Conservation (phyloP, 2,113 vertebrate species). For the Protobothrops flavoviridis region DNA sequence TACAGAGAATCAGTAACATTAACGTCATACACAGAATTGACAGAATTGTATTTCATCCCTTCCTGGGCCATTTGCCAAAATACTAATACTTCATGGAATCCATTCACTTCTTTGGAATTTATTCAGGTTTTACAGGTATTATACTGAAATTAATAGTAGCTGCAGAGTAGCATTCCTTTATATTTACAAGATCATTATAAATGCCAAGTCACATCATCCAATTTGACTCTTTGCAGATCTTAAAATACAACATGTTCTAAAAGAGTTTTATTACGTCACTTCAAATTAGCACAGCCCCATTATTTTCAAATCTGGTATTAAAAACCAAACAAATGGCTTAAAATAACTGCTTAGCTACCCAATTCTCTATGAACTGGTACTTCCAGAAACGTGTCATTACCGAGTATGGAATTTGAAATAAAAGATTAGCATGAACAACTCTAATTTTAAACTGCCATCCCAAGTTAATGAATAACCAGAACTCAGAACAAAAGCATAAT, state of each 20-base stretch:
- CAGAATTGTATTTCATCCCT: neutral
- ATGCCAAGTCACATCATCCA: neutral
- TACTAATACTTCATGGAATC: neutral
- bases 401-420: conserved; percentile 12
- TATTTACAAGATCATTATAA: neutral
- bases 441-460: conserved; percentile 27
- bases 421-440: conserved; percentile 24
- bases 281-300: neutral
- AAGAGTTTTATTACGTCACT: neutral
- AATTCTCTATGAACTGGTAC: neutral
- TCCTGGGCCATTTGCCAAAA: neutral
- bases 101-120: neutral
- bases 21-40: neutral
- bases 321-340: neutral
- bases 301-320: neutral
- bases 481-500: neutral
- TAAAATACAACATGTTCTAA: neutral
- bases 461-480: conserved; percentile 20
- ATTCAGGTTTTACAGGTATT: neutral
- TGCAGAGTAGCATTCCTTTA: neutral
- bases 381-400: conserved; percentile 3
- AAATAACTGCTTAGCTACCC: neutral
- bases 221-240: neutral
- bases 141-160: neutral
- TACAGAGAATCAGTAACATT: neutral